These are phyloP conservation scores for Butastur rufipennis DNA, from an alignment of 2,113 vertebrate species.

Conservation along the genomic window DNA sequence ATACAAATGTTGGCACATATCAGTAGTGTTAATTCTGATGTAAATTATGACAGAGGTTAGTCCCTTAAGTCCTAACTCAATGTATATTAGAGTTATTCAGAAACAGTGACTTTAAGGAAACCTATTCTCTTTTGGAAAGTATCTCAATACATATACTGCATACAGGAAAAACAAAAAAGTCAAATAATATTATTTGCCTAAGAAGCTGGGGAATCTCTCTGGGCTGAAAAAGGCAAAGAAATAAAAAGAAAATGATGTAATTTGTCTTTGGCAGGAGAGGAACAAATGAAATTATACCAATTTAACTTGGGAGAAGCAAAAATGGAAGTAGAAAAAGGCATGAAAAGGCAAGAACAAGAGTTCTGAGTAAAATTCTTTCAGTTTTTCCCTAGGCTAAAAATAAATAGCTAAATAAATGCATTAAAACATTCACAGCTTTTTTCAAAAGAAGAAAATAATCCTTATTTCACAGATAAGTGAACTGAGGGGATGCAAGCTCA, in stretches of 20 bases:
- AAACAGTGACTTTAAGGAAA: background rate
- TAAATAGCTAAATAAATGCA: conserved; percentile 1
- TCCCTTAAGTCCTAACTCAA: background rate
- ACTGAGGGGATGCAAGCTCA: background rate
- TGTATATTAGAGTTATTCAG: background rate
- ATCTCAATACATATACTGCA: background rate
- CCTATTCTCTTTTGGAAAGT: background rate
- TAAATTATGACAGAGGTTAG: background rate
- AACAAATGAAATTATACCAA: conserved; percentile 16
- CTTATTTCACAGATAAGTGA: background rate
- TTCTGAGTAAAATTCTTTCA: background rate
- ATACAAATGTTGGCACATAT: background rate
- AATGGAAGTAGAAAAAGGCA: background rate
- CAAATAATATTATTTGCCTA: background rate
- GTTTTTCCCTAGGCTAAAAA: background rate
- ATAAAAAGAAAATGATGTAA: background rate
- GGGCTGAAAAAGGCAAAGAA: background rate
- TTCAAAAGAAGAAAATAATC: background rate
- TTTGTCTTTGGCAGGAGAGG: conserved; percentile 6
- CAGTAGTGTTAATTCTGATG: background rate
- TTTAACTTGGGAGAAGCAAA: conserved; percentile 21
- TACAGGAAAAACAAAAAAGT: background rate
- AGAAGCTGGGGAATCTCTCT: background rate
- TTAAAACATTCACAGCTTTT: background rate
- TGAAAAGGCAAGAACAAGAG: background rate